These are phyloP conservation scores for Corapipo altera DNA, from an alignment of 2,113 vertebrate species.

Conservation along the genomic window DNA sequence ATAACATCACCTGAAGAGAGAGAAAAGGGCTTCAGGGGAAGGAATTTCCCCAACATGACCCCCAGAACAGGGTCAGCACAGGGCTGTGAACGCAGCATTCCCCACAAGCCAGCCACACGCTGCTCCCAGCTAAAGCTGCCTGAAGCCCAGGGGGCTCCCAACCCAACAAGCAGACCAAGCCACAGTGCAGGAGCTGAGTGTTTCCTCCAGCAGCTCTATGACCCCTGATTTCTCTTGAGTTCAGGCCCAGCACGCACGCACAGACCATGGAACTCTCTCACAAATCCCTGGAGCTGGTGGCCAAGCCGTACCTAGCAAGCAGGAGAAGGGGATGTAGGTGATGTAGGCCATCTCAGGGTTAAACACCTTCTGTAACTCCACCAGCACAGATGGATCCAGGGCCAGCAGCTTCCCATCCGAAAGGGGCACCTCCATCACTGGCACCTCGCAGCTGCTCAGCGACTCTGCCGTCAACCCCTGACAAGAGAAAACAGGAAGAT, in stretches of 20 bases:
- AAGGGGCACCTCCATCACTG: slow-evolving; percentile 77
- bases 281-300: background rate
- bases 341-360: slow-evolving; percentile 93
- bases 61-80: background rate
- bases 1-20: slow-evolving; percentile 82
- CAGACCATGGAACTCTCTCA: background rate
- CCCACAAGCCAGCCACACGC: background rate
- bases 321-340: slow-evolving; percentile 94
- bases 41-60: background rate
- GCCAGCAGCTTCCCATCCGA: slow-evolving; percentile 70
- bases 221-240: background rate
- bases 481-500: background rate
- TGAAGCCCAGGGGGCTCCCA: background rate
- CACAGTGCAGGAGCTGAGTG: background rate
- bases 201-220: background rate
- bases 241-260: rapidly evolving
- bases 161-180: background rate
- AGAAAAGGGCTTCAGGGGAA: background rate
- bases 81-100: background rate
- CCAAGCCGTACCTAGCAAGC: slow-evolving; percentile 84
- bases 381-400: slow-evolving; percentile 79
- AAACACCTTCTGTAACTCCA: slow-evolving; percentile 93
- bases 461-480: slow-evolving; percentile 60
- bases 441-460: slow-evolving; percentile 69
- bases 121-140: background rate